Evolutionary conservation across 1,140 invertebrate species (phyloP), one percentile per base, ranked within the genome.

Genomic region (Drosophila bipectinata): DNA sequence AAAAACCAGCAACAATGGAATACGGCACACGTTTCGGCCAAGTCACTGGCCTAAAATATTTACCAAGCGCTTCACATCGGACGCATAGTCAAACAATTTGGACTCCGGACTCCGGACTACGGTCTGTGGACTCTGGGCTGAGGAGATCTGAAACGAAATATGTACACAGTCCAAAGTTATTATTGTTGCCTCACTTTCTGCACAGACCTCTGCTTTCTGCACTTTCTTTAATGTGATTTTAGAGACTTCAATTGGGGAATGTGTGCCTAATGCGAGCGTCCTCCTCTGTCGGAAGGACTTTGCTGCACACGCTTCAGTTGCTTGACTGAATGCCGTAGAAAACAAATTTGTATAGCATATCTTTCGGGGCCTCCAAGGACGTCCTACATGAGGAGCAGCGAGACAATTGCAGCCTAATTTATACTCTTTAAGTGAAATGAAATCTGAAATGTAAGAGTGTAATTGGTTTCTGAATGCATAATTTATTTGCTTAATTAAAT

Each of bases 51-150:
- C 67, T 79, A 56, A 85, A 82, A 87, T 87, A 87, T 87, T 87
- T 87, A 67, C 82, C 75, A 78, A 87, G 75, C 78, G 61, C 82
- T 87, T 88, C 78, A 87, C 60, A 78, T 88, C 66, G 74, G 82
- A 82, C 82, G 78, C 64, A 72, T 61, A 82, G 78, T 82, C 81
- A 85, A 84, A 84, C 81, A 85, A 87, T 81, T 82, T 76, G 62
- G 49, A 37, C 21, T 63, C 68, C 59, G 53, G 51, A 39, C 59
- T 58, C 18, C 30, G 62, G 6, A 14, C 47, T 21, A 12, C 5
- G 51, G 51, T 34, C 48, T 51, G n/a, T 6, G 30, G 51, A 52
- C 48, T 51, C 26, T 51, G 12, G 26, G 9, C 26, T 24, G 21
- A 8, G 32, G 3, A 37, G 59, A 53, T 60, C 30, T 34, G 37